Base-by-base conservation (phyloP, 2,797 vertebrate genomes). In the Salarias fasciatus region DNA sequence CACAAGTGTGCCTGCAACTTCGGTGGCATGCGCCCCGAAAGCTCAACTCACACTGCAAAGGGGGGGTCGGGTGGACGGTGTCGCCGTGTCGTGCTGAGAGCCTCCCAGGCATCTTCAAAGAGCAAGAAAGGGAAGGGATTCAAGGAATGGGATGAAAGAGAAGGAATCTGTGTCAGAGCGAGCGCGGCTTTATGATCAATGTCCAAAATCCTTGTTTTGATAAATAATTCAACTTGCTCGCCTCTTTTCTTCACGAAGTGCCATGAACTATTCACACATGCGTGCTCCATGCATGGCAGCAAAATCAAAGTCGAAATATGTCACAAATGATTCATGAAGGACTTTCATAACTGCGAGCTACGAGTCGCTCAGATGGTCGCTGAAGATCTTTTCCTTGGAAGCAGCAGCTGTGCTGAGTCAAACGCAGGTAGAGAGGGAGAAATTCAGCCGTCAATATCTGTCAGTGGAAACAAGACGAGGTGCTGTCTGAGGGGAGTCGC, bases 381-480 rank as follows among this genome's bases (percentile, higher is more conserved):
- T 7, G 4, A 56, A 31, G 12, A 56, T 58, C 33, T 53, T 10
- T 11, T 43, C 8, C 44, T 48, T 49, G 63, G 30, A 24, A 40
- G 53, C 42, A 72, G 70, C 56, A 55, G 35, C 53, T 0, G 31
- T 11, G 18, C 37, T 9, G 66, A 68, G 78, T 68, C 65, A 77
- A 66, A 67, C 52, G 49, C 64, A 81, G 77, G 77, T 72, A 64
- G 79, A 71, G 66, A 64, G 56, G 38, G 29, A 57, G 67, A 70
- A 64, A 82, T 78, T 84, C 78, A 84, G 84, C 70, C 79, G 80
- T 81, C 84, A 11, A 72, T 86, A 80, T 83, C 65, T 65, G 72
- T 88, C 78, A 63, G 51, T 44, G 51, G 74, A 56, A 53, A 48
- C 24, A 56, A 48, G 43, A 65, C 57, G 48, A 33, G 46, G 53